Evolutionary conservation across 1,140 invertebrate species (phyloP), one percentile per base, ranked within the genome.

Genomic region (silkworm (Bombyx mori)): DNA sequence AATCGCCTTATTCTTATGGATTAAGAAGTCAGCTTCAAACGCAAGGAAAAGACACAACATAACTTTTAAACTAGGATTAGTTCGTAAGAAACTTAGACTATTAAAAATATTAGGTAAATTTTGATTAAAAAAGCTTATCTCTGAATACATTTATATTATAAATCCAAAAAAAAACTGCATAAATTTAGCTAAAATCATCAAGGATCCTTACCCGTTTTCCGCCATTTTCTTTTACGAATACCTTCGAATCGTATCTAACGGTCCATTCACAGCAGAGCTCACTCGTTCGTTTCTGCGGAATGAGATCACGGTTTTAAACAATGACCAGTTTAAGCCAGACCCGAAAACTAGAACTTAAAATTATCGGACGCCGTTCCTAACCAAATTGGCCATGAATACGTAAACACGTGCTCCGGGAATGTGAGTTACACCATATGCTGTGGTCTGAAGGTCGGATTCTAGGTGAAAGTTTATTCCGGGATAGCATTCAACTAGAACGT

Each of bases 171-270:
- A 45, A 8, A 45, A 45, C 10, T 45, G 10, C n/a, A 12, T 47
- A 47, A 47, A 47, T 47, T 3, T 47, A 47, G 45, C 48, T 22
- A 18, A 50, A 22, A 12, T 12, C 26, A 50, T 1, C 1, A 22
- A 18, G 8, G 12, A 8, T 58, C 57, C 69, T 80, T 69, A 82
- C 79, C 77, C 79, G 66, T 82, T 82, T 60, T 77, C 62, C 63
- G 79, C 74, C 79, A 82, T 82, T 56, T 44, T 61, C 57, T 50
- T 47, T 18, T 47, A 12, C 6, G 18, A 56, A 54, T 54, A 47
- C 44, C 44, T 50, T 59, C 26, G 26, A 1, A 35, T 35, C 26
- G 26, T 35, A 35, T 35, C 4, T 43, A 65, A 54, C 53, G 58
- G 53, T 60, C 54, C 57, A 61, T 59, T 54, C 56, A 59, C 48